phyloP scores from a whole-genome alignment of 2,113 vertebrate species.

The Rhinogobius similis region DNA sequence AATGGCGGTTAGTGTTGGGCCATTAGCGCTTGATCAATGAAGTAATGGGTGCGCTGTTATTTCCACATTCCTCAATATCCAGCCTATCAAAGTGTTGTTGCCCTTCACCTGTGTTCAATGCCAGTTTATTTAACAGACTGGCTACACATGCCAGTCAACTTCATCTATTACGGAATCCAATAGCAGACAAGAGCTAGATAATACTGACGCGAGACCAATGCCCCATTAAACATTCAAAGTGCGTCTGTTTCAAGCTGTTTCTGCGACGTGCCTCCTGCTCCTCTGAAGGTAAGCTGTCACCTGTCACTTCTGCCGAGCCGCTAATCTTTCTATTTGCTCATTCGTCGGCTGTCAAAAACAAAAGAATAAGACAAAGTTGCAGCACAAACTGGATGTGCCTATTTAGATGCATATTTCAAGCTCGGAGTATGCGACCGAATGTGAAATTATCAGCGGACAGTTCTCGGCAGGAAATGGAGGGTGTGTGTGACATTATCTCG shows the following conservation, averaged over 20 bases:
- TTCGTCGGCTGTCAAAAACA: conserved; percentile 5
- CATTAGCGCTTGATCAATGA: background rate
- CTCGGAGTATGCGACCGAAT: background rate
- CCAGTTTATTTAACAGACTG: background rate
- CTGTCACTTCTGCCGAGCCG: conserved; percentile 33
- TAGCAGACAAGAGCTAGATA: background rate
- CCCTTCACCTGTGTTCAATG: background rate
- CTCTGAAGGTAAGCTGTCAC: conserved; percentile 37
- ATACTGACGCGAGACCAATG: conserved; percentile 10
- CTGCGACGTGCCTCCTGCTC: conserved; percentile 31
- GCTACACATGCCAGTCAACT: background rate
- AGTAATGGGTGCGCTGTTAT: background rate
- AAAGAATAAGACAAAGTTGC: conserved; percentile 1
- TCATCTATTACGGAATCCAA: conserved; percentile 4
- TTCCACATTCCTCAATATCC: background rate
- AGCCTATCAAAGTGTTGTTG: background rate
- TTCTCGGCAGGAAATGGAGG: background rate
- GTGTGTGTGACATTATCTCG: conserved; percentile 1
- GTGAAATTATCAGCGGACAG: background rate
- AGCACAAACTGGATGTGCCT: conserved; percentile 10
- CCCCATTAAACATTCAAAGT: conserved; percentile 35
- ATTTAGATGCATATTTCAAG: conserved; percentile 7
- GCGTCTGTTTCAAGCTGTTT: conserved; percentile 35
- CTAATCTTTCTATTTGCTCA: conserved; percentile 41
- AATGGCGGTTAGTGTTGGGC: background rate